These are phyloP conservation scores for Aplidium turbinatum DNA, from an alignment of 23 tunicate species.

Conservation along the genomic window DNA sequence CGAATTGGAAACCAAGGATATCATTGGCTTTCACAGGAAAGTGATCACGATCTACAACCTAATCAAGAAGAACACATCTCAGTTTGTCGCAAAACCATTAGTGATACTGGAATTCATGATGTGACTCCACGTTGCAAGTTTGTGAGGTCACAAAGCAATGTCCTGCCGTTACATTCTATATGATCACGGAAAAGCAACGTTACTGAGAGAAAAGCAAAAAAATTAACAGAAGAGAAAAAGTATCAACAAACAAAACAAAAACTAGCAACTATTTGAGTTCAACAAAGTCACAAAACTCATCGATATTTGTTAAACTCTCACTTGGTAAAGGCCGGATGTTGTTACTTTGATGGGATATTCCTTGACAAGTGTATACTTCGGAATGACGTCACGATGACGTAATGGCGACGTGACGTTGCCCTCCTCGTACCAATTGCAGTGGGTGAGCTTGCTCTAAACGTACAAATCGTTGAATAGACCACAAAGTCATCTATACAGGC, in stretches of 20 bases:
- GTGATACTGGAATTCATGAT: too few relatives aligned
- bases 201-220: background rate
- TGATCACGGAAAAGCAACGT: background rate
- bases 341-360: background rate
- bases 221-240: background rate
- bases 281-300: too few relatives aligned
- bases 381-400: slow-evolving; percentile 2
- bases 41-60: slow-evolving; percentile 29
- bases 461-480: background rate
- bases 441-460: slow-evolving; percentile 8
- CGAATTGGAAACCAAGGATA: slow-evolving; percentile 43
- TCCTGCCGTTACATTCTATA: background rate
- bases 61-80: background rate
- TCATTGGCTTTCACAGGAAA: slow-evolving; percentile 23
- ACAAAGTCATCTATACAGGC: too few relatives aligned
- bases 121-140: too few relatives aligned
- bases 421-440: slow-evolving; percentile 14
- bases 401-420: background rate
- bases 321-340: slow-evolving; percentile 33
- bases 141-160: background rate
- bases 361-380: background rate
- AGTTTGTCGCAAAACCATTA: too few relatives aligned
- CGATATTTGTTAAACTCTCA: too few relatives aligned
- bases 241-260: slow-evolving; percentile 1
- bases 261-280: background rate